Conservation (phyloP, 2,113 vertebrate species). For the Ginglymostoma cirratum region DNA sequence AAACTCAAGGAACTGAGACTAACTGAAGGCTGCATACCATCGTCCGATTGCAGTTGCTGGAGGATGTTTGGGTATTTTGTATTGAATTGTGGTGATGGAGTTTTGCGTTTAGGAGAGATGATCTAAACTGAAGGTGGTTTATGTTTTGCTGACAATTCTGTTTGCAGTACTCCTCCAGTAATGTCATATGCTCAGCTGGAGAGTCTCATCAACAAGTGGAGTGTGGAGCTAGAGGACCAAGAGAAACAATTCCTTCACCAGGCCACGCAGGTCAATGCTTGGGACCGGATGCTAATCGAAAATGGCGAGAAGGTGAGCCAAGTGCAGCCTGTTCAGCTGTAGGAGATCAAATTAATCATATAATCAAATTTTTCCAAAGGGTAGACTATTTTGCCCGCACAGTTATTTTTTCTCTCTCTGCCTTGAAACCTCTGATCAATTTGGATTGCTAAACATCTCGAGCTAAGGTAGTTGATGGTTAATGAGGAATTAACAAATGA, state of each 20-base stretch:
- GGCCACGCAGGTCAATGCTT: constrained; percentile 91
- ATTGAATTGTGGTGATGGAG: background rate
- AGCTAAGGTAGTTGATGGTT: background rate
- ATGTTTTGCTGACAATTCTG: background rate
- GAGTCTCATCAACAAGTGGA: constrained; percentile 95
- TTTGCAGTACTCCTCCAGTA: constrained; percentile 53
- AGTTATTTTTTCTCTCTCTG: background rate
- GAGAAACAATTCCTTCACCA: constrained; percentile 93
- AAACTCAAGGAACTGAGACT: background rate
- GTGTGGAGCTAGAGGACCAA: constrained; percentile 90
- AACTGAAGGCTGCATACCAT: background rate
- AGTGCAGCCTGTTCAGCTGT: background rate
- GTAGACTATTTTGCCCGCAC: background rate
- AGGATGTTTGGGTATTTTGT: background rate
- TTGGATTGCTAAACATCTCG: background rate
- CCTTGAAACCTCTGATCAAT: background rate
- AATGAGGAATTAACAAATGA: background rate
- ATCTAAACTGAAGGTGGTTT: no score
- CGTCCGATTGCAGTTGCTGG: background rate
- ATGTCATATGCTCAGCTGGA: constrained; percentile 92
- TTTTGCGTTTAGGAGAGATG: background rate
- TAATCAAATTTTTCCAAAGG: background rate
- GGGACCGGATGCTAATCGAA: constrained; percentile 82
- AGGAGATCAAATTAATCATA: background rate
- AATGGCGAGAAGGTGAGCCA: constrained; percentile 78